A percentile compares a stretch with the other conserved stretches of the same genome.
Evolutionary conservation across 2,888 invertebrate genomes (phyloP).

Genomic region (Polyommatus icarus): DNA sequence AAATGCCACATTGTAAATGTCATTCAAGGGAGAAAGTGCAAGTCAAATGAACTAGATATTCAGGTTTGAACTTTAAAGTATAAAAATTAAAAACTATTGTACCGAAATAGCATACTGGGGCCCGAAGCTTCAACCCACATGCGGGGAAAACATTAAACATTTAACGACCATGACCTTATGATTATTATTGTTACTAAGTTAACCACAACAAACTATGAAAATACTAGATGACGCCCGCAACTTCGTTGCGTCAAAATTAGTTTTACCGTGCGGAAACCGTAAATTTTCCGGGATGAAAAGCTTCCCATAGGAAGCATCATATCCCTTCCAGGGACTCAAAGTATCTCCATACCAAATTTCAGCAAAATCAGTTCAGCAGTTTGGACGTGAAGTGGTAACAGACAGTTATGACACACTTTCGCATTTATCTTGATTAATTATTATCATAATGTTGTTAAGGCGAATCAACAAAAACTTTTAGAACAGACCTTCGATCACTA

Average conservation of each 20-base stretch:
- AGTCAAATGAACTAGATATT: neutral
- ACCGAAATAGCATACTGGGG: constrained; percentile 2
- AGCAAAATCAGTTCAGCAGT: too few species aligned
- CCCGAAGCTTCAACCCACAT: neutral
- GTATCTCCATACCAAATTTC: too few species aligned
- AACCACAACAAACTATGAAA: neutral
- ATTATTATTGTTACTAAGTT: neutral
- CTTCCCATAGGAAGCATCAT: too few species aligned
- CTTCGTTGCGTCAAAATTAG: too few species aligned
- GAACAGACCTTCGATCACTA: neutral
- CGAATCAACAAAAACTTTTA: neutral
- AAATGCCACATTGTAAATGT: too few species aligned
- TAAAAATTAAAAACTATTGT: constrained; percentile 1
- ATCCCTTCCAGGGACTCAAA: too few species aligned
- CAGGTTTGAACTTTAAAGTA: neutral
- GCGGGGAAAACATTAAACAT: constrained; percentile 4
- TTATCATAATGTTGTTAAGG: neutral
- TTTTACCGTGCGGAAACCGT: too few species aligned
- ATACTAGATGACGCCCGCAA: neutral
- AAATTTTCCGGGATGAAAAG: too few species aligned
- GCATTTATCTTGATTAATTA: neutral
- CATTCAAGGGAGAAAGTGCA: too few species aligned
- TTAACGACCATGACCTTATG: neutral
- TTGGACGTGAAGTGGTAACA: too few species aligned
- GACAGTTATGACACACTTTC: too few species aligned